phyloP scores from a whole-genome alignment of 2,113 vertebrate species.

The Sapajus apella region DNA sequence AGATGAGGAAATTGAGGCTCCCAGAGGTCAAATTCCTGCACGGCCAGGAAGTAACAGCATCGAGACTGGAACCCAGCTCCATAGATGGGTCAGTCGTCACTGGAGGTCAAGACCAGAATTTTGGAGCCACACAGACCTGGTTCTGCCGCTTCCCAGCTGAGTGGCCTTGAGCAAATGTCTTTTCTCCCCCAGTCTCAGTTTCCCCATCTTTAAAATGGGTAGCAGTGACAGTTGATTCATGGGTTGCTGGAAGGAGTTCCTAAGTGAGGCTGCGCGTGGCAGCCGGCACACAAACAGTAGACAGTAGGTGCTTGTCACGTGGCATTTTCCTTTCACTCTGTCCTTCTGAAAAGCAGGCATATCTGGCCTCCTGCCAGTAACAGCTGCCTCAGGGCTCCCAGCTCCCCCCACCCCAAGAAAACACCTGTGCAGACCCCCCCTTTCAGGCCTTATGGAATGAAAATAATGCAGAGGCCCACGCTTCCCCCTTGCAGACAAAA shows the following conservation, averaged over 20 bases:
- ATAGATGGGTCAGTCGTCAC: no score
- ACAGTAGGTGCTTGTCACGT: background rate
- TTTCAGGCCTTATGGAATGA: conserved; percentile 38
- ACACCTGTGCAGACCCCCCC: conserved; percentile 23
- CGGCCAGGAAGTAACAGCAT: no score
- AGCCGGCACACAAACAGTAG: background rate
- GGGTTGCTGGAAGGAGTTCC: background rate
- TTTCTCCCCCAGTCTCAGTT: background rate
- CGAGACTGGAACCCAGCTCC: no score
- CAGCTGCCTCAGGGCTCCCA: background rate
- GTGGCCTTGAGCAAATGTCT: background rate
- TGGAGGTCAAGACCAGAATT: background rate
- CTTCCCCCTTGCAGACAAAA: conserved; percentile 12
- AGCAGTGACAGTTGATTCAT: background rate
- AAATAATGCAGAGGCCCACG: conserved; percentile 26
- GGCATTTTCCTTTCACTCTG: rapidly evolving
- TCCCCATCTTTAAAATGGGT: background rate
- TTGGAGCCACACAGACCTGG: background rate
- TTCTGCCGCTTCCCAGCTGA: background rate
- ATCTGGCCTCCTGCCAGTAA: background rate
- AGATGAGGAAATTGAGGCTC: no score
- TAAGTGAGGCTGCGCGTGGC: background rate
- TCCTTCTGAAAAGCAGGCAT: background rate
- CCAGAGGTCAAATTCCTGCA: no score
- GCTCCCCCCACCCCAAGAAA: background rate